phyloP scores from a whole-genome alignment of 1,140 invertebrate genomes.

The Stegodyphus mimosarum region DNA sequence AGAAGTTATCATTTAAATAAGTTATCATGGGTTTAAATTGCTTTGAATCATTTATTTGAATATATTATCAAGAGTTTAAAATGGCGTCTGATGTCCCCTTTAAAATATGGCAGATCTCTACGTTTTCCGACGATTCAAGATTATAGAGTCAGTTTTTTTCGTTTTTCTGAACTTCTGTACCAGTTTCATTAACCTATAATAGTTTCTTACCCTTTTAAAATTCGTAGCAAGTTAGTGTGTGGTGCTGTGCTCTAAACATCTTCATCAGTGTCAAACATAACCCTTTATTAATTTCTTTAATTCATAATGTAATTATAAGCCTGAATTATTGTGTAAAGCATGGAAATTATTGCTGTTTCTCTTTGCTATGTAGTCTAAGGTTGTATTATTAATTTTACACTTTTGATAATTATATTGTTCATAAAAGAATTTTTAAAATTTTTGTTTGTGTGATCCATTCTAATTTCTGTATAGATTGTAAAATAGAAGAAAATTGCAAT shows the following conservation, averaged over 20 bases:
- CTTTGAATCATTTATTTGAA: neutral
- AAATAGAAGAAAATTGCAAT: no score
- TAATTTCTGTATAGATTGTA: no score
- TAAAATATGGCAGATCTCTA: constrained; percentile 18
- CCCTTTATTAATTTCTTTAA: neutral
- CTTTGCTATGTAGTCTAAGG: no score
- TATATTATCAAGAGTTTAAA: neutral
- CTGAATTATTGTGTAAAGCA: no score
- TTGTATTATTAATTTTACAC: no score
- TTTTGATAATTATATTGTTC: no score
- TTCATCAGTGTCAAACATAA: neutral
- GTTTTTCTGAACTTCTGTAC: neutral
- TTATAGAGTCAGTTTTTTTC: neutral
- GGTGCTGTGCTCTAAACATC: neutral
- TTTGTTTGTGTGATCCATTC: no score
- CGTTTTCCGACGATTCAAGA: constrained; percentile 1
- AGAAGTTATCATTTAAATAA: neutral
- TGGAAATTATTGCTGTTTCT: no score
- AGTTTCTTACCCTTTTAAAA: neutral
- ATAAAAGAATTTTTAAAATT: no score
- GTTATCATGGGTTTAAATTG: neutral
- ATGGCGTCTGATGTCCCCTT: constrained; percentile 41
- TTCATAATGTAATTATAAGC: no score
- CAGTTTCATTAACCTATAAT: neutral
- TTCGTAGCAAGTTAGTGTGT: neutral